phyloP scores from a whole-genome alignment of 1,140 invertebrate genomes.

The Diachasmimorpha longicaudata region DNA sequence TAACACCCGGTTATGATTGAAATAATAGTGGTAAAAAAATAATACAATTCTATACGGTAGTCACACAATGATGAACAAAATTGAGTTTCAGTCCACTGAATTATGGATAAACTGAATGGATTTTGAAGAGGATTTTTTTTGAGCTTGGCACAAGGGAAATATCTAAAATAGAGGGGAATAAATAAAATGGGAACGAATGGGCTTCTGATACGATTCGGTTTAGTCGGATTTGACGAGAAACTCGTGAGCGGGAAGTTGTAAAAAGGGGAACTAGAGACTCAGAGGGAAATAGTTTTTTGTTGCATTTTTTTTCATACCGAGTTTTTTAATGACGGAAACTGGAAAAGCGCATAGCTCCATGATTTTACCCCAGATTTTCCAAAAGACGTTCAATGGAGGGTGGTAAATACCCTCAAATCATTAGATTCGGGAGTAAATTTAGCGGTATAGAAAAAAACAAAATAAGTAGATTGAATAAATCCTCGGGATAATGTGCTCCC shows the following conservation, averaged over 20 bases:
- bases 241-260: not conserved
- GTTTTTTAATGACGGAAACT: not conserved
- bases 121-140: not conserved
- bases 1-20: no score
- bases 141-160: not conserved
- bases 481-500: no score
- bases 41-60: no score
- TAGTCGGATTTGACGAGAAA: conserved; percentile 2
- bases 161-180: not conserved
- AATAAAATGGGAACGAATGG: not conserved
- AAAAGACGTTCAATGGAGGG: no score
- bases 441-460: no score
- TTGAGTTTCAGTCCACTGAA: not conserved
- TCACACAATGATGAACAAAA: not conserved
- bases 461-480: no score
- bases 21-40: no score
- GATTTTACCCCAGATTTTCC: no score
- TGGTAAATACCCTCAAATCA: no score
- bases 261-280: not conserved
- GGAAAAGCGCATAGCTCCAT: not conserved
- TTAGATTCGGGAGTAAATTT: no score
- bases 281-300: not conserved
- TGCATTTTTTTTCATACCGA: not conserved
- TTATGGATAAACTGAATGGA: not conserved
- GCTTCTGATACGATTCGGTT: not conserved